Evolutionary conservation across 2,797 vertebrate species (phyloP), one percentile per base, ranked within the genome.

Genomic region (Phoxinus dragarum): DNA sequence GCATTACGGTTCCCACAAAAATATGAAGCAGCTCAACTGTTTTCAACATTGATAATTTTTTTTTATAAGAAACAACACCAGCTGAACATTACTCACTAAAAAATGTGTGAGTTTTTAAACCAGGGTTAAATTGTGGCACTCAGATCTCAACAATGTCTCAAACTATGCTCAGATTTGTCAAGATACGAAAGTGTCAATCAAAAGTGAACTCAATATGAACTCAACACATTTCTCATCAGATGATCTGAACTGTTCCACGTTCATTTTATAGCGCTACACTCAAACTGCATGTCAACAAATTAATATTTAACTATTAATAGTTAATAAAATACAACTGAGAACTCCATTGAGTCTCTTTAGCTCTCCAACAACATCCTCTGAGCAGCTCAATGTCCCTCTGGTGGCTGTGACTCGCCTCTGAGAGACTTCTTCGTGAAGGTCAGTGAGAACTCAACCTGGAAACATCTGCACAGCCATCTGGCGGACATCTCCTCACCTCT

Each of bases 381-480:
- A 47, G 71, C 27, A 23, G 31, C 49, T 16, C 27, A 81, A 40
- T 27, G 14, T 54, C 21, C 21, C 47, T 27, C 36, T n/a, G 54
- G 34, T n/a, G 4, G 36, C 34, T 40, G 36, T 42, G 68, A 27
- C 54, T 66, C 12, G 31, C 23, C 19, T 12, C 27, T 68, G 68
- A 76, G 52, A 54, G 54, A 61, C 77, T 38, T 79, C 44, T 76
- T 14, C 80, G 64, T 27, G 11, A 87, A 89, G 66, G 80, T 81
- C 86, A 89, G 34, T 36, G 17, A 68, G 64, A 79, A 80, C 54
- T 80, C 59, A 79, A 67, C 38, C 69, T 80, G 47, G n/a, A 79
- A 59, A 80, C 82, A 87, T 80, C 76, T 84, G 59, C 67, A 73
- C 59, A 44, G 49, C 49, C 83, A 74, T 79, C 66, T 85, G 76